Percentiles rank a stretch among this genome's conserved stretches.
Conservation (phyloP, 2,797 vertebrate species). For the Enoplosus armatus region DNA sequence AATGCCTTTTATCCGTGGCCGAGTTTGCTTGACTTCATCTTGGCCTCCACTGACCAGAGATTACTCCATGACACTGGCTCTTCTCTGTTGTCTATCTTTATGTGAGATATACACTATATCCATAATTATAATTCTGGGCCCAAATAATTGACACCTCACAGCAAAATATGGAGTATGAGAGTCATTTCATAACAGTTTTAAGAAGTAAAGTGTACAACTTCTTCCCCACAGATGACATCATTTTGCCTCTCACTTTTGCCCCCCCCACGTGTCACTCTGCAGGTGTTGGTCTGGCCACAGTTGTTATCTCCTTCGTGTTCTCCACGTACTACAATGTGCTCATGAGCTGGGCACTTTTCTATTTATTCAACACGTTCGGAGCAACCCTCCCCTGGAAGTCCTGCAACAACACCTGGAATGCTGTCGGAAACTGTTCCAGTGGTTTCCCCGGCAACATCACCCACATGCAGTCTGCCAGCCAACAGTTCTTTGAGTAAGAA, state of each 20-base stretch:
- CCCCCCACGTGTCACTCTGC: slow-evolving; percentile 52
- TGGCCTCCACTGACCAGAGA: slow-evolving; percentile 6
- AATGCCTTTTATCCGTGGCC: slow-evolving; percentile 40
- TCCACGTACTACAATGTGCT: slow-evolving; percentile 86
- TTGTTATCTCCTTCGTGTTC: slow-evolving; percentile 83
- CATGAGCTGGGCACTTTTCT: slow-evolving; percentile 84
- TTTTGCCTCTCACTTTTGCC: slow-evolving; percentile 35
- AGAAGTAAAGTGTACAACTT: background rate
- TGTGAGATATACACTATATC: background rate
- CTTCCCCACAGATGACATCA: slow-evolving; percentile 10
- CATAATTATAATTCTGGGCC: background rate
- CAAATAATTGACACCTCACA: slow-evolving; percentile 12
- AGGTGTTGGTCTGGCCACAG: slow-evolving; percentile 86
- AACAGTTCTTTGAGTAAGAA: slow-evolving; percentile 87
- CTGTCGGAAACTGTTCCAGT: slow-evolving; percentile 78
- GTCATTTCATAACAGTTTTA: background rate
- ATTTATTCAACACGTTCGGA: slow-evolving; percentile 83
- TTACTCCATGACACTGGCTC: background rate
- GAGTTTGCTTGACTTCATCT: slow-evolving; percentile 7
- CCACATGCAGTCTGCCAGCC: slow-evolving; percentile 82
- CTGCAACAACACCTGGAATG: slow-evolving; percentile 87
- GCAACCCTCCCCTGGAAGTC: slow-evolving; percentile 80
- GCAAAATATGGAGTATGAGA: background rate
- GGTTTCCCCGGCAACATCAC: slow-evolving; percentile 79
- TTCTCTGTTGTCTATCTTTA: slow-evolving; percentile 1